Evolutionary conservation across 2,888 invertebrate species (phyloP).

Genomic region (Drosophila formosana): DNA sequence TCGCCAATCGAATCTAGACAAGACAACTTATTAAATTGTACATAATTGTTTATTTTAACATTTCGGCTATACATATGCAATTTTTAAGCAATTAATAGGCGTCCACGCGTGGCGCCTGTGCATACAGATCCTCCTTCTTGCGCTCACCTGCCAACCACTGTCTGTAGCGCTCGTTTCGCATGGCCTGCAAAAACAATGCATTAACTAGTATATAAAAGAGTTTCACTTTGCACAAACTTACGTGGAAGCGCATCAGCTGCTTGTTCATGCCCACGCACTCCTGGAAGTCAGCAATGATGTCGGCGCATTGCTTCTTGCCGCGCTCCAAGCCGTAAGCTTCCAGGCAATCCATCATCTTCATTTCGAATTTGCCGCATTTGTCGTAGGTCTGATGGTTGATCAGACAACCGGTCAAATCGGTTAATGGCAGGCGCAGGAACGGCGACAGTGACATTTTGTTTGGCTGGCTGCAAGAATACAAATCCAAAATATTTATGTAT

Average conservation of each 20-base stretch:
- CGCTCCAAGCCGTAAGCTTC: constrained; percentile 92
- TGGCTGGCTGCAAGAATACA: constrained; percentile 17
- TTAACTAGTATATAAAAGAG: neutral
- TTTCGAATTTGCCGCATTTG: constrained; percentile 89
- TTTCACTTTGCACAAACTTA: constrained; percentile 68
- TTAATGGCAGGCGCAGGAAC: constrained; percentile 89
- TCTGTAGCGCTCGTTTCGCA: constrained; percentile 87
- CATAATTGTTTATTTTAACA: constrained; percentile 63
- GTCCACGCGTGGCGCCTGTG: constrained; percentile 86
- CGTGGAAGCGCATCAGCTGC: constrained; percentile 87
- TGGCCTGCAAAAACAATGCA: constrained; percentile 85
- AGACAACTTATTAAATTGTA: constrained; percentile 17
- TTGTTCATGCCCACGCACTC: constrained; percentile 89
- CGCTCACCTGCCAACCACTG: constrained; percentile 88
- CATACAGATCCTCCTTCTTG: constrained; percentile 86
- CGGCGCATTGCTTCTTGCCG: constrained; percentile 88
- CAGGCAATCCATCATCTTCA: constrained; percentile 90
- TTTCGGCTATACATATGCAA: constrained; percentile 54
- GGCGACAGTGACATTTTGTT: constrained; percentile 88
- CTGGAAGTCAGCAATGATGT: constrained; percentile 88
- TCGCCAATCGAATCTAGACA: neutral
- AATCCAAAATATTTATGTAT: constrained; percentile 1
- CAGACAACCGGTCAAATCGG: constrained; percentile 89
- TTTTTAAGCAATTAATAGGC: constrained; percentile 86
- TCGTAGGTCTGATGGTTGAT: constrained; percentile 89